These are phyloP conservation scores for Leistus spinibarbis DNA, from an alignment of 2,888 invertebrate genomes.

Conservation along the genomic window DNA sequence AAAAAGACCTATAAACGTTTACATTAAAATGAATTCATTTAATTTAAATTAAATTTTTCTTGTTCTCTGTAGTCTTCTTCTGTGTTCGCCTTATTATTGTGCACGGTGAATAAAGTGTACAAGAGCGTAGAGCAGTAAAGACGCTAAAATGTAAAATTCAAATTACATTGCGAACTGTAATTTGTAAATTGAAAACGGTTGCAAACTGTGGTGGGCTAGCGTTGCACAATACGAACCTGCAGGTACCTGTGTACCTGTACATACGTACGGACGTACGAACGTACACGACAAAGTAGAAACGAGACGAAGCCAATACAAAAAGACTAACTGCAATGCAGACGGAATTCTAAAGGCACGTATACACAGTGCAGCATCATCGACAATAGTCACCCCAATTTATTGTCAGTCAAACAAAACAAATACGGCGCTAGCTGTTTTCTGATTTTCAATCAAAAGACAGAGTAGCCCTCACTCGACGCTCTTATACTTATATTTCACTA, in stretches of 20 bases:
- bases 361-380: background rate
- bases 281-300: background rate
- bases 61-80: background rate
- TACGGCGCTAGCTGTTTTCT: background rate
- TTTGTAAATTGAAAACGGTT: conserved; percentile 36
- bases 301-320: background rate
- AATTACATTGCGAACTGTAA: conserved; percentile 27
- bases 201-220: conserved; percentile 17
- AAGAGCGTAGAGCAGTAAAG: background rate
- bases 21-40: background rate
- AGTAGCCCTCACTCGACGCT: no score
- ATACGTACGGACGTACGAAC: no score
- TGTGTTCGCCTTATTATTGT: background rate
- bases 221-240: background rate
- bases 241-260: no score
- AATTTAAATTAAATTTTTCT: background rate
- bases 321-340: background rate
- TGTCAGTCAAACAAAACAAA: background rate
- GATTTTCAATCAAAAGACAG: no score
- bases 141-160: conserved; percentile 13
- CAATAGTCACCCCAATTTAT: background rate
- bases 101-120: background rate
- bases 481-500: no score
- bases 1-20: background rate
- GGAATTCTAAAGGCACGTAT: background rate